A percentile compares a stretch with the other conserved stretches of the same genome.
Conservation (phyloP, 2,797 vertebrate species). For the Trichosurus vulpecula region DNA sequence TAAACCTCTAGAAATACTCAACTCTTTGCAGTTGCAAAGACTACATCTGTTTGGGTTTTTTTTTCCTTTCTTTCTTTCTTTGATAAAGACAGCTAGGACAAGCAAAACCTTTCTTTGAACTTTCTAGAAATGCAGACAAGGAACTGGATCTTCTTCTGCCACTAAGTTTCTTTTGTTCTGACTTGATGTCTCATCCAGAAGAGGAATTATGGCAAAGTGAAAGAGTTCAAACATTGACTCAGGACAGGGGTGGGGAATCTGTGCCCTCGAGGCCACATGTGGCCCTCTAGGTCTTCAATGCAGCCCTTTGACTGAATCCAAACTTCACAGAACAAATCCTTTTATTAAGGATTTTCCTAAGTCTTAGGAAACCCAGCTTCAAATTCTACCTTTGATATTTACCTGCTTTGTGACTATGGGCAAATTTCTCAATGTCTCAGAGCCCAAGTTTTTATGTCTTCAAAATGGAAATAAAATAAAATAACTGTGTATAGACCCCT, state of each 20-base stretch:
- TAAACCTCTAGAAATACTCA: slow-evolving; percentile 56
- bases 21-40: slow-evolving; percentile 16
- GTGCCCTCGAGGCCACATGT: too few species aligned
- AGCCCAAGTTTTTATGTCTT: background rate
- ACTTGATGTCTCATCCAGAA: slow-evolving; percentile 14
- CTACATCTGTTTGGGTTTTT: background rate
- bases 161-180: background rate
- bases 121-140: slow-evolving; percentile 36
- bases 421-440: background rate
- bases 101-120: slow-evolving; percentile 44
- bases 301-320: too few species aligned
- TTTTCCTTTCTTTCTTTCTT: background rate
- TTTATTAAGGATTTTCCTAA: too few species aligned
- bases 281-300: too few species aligned
- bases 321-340: too few species aligned
- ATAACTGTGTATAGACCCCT: background rate
- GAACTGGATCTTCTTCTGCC: slow-evolving; percentile 41
- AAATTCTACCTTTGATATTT: background rate
- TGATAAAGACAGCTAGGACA: background rate
- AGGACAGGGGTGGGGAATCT: too few species aligned
- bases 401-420: background rate
- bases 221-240: background rate
- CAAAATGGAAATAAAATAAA: background rate
- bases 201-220: slow-evolving; percentile 20
- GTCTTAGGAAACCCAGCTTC: background rate